Evolutionary conservation across 2,113 vertebrate genomes (phyloP).

Genomic region (Ivindomyrus marchei): DNA sequence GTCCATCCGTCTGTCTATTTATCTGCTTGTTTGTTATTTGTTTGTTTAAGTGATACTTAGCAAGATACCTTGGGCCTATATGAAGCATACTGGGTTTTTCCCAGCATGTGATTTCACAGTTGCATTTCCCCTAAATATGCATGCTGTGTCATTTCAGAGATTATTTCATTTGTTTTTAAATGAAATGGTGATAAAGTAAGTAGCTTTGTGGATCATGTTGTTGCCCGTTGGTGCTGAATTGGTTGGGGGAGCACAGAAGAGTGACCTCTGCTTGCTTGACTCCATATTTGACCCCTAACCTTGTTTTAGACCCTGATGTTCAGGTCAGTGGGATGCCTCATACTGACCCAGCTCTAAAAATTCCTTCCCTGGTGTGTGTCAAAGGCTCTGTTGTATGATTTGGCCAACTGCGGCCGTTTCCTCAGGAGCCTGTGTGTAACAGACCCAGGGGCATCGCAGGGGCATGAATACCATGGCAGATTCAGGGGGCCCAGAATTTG

Average conservation of each 20-base stretch:
- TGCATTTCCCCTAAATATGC: background rate
- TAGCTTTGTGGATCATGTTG: background rate
- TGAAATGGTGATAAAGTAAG: background rate
- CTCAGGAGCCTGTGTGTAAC: background rate
- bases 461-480: background rate
- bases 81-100: background rate
- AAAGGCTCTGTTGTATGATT: background rate
- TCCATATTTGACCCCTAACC: background rate
- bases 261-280: background rate
- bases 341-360: background rate
- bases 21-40: background rate
- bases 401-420: background rate
- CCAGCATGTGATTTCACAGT: background rate
- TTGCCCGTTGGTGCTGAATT: background rate
- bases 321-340: background rate
- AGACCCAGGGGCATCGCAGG: background rate
- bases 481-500: background rate
- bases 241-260: background rate
- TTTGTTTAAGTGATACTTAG: background rate
- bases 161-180: background rate
- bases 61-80: background rate
- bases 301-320: background rate
- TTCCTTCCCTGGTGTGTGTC: background rate
- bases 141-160: background rate
- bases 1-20: no score